Evolutionary conservation across 1,140 invertebrate genomes (phyloP).

Genomic region (Lepidurus arcticus): DNA sequence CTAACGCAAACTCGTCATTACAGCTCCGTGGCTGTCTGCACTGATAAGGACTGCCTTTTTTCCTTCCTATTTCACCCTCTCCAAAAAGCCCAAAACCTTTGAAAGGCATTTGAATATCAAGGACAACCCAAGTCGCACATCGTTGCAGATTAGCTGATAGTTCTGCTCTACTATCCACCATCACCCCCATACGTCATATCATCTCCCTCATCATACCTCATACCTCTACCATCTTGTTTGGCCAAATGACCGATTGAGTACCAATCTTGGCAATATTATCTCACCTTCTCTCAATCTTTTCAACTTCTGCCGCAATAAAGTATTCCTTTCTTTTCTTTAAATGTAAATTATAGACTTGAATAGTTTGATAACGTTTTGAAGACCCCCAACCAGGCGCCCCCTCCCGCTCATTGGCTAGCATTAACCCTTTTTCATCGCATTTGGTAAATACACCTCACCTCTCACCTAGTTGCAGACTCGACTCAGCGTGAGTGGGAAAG

Average conservation of each 20-base stretch:
- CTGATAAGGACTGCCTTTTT: not conserved
- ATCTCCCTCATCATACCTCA: constrained; percentile 22
- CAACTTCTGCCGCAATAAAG: too few relatives aligned
- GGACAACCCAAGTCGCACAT: not conserved
- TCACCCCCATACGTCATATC: not conserved
- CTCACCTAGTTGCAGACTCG: too few relatives aligned
- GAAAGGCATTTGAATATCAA: not conserved
- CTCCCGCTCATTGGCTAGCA: too few relatives aligned
- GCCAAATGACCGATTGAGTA: not conserved
- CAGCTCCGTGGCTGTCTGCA: not conserved
- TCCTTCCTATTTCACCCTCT: not conserved
- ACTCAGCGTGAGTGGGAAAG: too few relatives aligned
- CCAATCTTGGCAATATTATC: not conserved
- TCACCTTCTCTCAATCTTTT: too few relatives aligned
- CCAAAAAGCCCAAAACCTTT: not conserved
- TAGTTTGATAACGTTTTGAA: too few relatives aligned
- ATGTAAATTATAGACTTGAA: too few relatives aligned
- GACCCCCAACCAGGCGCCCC: too few relatives aligned
- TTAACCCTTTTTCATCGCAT: too few relatives aligned
- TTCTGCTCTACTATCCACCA: constrained; percentile 4
- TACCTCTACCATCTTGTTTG: not conserved
- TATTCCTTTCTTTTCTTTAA: too few relatives aligned
- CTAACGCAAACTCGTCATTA: not conserved
- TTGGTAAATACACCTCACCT: too few relatives aligned
- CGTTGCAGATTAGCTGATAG: not conserved